A percentile compares a stretch with the other conserved stretches of the same genome.
Conservation (phyloP, 2,113 vertebrate species). For the Falco punctatus region DNA sequence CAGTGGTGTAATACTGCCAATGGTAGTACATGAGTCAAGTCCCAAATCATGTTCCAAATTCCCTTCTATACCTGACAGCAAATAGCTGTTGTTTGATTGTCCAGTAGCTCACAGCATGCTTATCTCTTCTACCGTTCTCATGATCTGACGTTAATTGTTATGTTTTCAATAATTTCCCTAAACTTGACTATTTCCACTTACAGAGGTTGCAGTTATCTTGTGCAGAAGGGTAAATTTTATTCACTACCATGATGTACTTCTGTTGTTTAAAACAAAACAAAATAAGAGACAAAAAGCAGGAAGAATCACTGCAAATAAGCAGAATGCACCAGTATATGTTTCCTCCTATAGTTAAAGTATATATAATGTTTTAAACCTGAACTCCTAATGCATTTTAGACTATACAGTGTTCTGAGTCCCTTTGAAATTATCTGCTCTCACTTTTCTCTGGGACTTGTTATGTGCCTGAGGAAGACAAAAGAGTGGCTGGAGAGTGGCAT, state of each 20-base stretch:
- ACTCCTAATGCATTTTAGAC: neutral
- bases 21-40: neutral
- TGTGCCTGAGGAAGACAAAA: neutral
- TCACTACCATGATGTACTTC: neutral
- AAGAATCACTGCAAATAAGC: neutral
- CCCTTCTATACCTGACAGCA: neutral
- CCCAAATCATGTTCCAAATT: neutral
- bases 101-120: neutral
- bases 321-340: neutral
- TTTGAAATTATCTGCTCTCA: neutral
- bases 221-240: neutral
- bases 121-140: neutral
- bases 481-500: neutral
- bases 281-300: neutral
- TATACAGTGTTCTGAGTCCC: neutral
- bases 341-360: neutral
- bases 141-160: neutral
- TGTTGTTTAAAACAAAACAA: neutral
- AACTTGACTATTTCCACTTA: neutral
- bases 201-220: neutral
- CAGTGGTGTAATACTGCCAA: neutral
- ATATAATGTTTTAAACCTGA: neutral
- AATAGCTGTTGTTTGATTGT: neutral
- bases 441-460: neutral
- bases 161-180: neutral